phyloP scores from a whole-genome alignment of 1,140 invertebrate species.

The Drosophila saltans region DNA sequence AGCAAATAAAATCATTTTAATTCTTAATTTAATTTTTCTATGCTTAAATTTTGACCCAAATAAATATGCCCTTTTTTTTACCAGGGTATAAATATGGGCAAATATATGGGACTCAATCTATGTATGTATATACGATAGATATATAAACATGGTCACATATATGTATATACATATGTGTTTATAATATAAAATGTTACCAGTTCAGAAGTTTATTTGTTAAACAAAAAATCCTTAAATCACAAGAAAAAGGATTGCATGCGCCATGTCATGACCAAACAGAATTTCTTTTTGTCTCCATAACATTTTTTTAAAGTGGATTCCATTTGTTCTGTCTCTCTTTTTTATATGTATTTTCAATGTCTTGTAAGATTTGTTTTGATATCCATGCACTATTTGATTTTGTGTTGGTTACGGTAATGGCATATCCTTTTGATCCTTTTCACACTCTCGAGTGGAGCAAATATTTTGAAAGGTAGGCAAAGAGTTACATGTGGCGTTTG shows the following conservation, averaged over 20 bases:
- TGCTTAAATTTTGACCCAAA: too few species aligned
- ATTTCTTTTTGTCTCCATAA: slow-evolving; percentile 17
- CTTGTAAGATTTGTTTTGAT: slow-evolving; percentile 62
- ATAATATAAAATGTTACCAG: slow-evolving; percentile 19
- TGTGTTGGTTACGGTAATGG: slow-evolving; percentile 8
- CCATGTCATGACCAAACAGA: slow-evolving; percentile 65
- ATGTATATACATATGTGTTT: too few species aligned
- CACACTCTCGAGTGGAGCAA: slow-evolving; percentile 38
- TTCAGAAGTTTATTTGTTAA: slow-evolving; percentile 70
- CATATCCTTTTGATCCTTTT: slow-evolving; percentile 36
- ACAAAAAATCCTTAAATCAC: neutral
- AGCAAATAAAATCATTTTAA: too few species aligned
- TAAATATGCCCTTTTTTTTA: neutral
- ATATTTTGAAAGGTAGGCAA: slow-evolving; percentile 55
- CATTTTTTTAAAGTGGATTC: slow-evolving; percentile 21
- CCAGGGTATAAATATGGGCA: too few species aligned
- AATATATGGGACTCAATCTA: too few species aligned
- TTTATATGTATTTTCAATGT: slow-evolving; percentile 10
- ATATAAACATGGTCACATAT: too few species aligned
- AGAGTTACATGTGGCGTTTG: slow-evolving; percentile 34
- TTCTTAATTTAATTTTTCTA: too few species aligned
- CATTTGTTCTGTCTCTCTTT: slow-evolving; percentile 11
- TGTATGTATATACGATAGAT: too few species aligned
- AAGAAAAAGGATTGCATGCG: slow-evolving; percentile 61
- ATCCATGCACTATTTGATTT: slow-evolving; percentile 37